A percentile compares a stretch with the other conserved stretches of the same genome.
Evolutionary conservation across 2,797 vertebrate species (phyloP).

Genomic region (Octomys mimax): DNA sequence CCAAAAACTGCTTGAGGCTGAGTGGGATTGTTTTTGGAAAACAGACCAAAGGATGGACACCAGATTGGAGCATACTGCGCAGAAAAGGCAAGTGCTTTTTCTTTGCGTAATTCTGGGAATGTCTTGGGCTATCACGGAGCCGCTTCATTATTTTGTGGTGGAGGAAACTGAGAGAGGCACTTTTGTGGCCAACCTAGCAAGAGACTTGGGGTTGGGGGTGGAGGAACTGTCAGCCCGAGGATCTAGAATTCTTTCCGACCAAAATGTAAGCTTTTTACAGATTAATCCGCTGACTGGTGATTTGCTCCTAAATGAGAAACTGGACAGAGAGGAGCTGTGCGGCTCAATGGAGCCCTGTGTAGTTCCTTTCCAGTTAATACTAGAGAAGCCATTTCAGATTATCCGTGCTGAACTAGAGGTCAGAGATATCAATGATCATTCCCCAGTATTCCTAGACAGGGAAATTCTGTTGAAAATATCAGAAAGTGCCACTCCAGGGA

Average conservation of each 20-base stretch:
- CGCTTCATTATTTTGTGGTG: constrained; percentile 72
- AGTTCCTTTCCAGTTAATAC: constrained; percentile 88
- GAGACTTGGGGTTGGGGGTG: constrained; percentile 87
- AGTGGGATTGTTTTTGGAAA: constrained; percentile 5
- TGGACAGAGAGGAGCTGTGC: constrained; percentile 86
- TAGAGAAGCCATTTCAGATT: constrained; percentile 90
- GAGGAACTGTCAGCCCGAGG: constrained; percentile 85
- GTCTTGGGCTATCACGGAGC: constrained; percentile 28
- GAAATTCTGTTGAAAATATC: constrained; percentile 91
- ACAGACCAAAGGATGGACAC: constrained; percentile 57
- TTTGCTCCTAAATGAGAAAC: constrained; percentile 82
- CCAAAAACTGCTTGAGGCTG: neutral
- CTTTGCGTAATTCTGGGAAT: constrained; percentile 71
- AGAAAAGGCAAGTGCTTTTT: constrained; percentile 78
- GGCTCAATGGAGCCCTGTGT: constrained; percentile 80
- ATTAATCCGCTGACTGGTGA: constrained; percentile 88
- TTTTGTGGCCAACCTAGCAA: constrained; percentile 89
- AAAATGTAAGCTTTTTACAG: constrained; percentile 84
- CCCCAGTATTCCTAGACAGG: constrained; percentile 91
- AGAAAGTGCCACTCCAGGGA: constrained; percentile 91
- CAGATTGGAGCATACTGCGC: neutral
- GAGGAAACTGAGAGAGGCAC: constrained; percentile 83
- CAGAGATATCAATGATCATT: constrained; percentile 91
- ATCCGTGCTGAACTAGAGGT: constrained; percentile 84
- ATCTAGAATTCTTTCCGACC: constrained; percentile 88